Conservation (phyloP, 2,797 vertebrate species). For the Aeoliscus strigatus region DNA sequence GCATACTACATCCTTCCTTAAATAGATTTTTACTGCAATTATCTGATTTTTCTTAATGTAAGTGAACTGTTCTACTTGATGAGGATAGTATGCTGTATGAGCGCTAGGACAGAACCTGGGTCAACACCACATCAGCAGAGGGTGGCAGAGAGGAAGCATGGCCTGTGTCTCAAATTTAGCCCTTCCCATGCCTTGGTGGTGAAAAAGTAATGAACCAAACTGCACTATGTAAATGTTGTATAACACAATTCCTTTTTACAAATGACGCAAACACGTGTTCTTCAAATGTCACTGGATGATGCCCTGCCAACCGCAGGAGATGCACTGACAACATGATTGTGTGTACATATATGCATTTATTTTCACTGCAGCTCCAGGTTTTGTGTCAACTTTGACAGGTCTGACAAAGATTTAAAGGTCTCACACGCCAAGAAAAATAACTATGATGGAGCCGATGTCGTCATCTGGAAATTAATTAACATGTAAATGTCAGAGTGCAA, state of each 20-base stretch:
- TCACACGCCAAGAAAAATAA: too few species aligned
- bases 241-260: too few species aligned
- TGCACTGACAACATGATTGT: slow-evolving; percentile 3
- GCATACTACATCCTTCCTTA: too few species aligned
- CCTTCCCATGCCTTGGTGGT: slow-evolving; percentile 14
- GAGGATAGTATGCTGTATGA: slow-evolving; percentile 19
- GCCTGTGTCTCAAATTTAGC: slow-evolving; percentile 16
- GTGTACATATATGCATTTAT: slow-evolving; percentile 1
- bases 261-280: too few species aligned
- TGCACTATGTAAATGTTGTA: too few species aligned
- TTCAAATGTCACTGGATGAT: too few species aligned
- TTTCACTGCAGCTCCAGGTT: slow-evolving; percentile 34
- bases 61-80: neutral
- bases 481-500: too few species aligned
- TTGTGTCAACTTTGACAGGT: slow-evolving; percentile 16
- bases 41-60: neutral
- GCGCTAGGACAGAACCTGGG: slow-evolving; percentile 16
- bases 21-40: too few species aligned
- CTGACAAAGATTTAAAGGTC: slow-evolving; percentile 3
- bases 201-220: neutral
- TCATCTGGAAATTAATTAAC: too few species aligned
- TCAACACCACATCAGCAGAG: slow-evolving; percentile 3
- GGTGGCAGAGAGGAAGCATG: slow-evolving; percentile 10
- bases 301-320: too few species aligned
- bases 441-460: too few species aligned